A percentile compares a stretch with the other conserved stretches of the same genome.
These are phyloP conservation scores for Sebastes fasciatus DNA, from an alignment of 2,113 vertebrate species.

Conservation along the genomic window DNA sequence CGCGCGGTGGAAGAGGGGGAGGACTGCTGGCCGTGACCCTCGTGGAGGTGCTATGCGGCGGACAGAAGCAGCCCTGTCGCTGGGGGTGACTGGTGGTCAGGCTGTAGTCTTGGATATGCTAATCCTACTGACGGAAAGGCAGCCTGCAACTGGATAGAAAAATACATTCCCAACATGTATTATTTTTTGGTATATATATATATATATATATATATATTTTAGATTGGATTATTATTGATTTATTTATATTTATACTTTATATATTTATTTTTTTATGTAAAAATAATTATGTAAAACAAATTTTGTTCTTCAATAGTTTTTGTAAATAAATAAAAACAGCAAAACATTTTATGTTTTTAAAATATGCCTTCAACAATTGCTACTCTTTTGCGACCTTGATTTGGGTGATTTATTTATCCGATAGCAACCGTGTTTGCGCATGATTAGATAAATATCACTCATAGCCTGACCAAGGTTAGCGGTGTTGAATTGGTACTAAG, in stretches of 20 bases:
- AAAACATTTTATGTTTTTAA: neutral
- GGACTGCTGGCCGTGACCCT: conserved; percentile 79
- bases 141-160: conserved; percentile 32
- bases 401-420: neutral
- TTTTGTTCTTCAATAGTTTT: neutral
- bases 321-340: neutral
- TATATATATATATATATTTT: neutral
- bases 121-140: conserved; percentile 42
- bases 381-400: conserved; percentile 5
- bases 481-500: conserved; percentile 3
- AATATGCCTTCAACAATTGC: neutral
- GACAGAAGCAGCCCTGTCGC: conserved; percentile 73
- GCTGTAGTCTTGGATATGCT: conserved; percentile 57
- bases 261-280: neutral
- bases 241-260: neutral
- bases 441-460: conserved; percentile 19
- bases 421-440: conserved; percentile 5
- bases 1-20: conserved; percentile 64
- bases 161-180: neutral
- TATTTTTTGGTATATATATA: neutral
- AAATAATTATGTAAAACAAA: neutral
- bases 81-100: conserved; percentile 59
- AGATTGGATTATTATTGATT: neutral
- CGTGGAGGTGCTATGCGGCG: conserved; percentile 68
- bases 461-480: conserved; percentile 6